A percentile compares a stretch with the other conserved stretches of the same genome.
These are phyloP conservation scores for Neosilurus hyrtlii DNA, from an alignment of 2,797 vertebrate species.

Conservation along the genomic window DNA sequence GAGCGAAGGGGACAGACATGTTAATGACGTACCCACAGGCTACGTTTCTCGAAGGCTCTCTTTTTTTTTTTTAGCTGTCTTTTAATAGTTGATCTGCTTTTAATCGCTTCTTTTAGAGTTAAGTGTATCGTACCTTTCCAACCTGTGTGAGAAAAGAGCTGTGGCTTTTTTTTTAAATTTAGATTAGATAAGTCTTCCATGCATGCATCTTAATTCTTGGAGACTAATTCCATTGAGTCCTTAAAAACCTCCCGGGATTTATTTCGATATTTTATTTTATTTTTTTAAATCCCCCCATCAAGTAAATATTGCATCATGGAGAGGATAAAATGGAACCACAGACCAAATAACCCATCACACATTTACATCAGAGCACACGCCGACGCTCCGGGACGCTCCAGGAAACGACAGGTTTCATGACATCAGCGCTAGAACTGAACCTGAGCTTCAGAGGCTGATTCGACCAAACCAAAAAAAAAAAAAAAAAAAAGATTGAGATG, in stretches of 20 bases:
- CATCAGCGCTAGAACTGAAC: background rate
- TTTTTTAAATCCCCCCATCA: slow-evolving; percentile 57
- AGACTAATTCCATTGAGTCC: slow-evolving; percentile 67
- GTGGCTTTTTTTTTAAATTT: slow-evolving; percentile 28
- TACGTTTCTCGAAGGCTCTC: background rate
- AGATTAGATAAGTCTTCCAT: slow-evolving; percentile 72
- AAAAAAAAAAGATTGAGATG: background rate
- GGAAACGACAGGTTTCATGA: background rate
- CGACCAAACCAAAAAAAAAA: background rate
- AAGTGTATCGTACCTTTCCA: slow-evolving; percentile 40
- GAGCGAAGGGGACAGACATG: background rate
- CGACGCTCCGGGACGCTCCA: background rate
- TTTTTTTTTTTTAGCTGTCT: slow-evolving; percentile 55
- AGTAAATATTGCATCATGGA: slow-evolving; percentile 48
- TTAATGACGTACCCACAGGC: slow-evolving; percentile 6
- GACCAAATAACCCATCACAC: slow-evolving; percentile 67
- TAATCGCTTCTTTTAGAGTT: slow-evolving; percentile 54
- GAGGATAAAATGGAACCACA: slow-evolving; percentile 69
- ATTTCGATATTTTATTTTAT: slow-evolving; percentile 67
- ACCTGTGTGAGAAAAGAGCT: background rate
- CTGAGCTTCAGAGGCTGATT: background rate
- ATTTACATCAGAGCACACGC: background rate
- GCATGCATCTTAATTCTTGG: slow-evolving; percentile 79
- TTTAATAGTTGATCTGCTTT: slow-evolving; percentile 75
- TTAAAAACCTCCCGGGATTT: slow-evolving; percentile 69